Conservation (phyloP, 2,888 invertebrate genomes). For the Eupithecia centaureata region DNA sequence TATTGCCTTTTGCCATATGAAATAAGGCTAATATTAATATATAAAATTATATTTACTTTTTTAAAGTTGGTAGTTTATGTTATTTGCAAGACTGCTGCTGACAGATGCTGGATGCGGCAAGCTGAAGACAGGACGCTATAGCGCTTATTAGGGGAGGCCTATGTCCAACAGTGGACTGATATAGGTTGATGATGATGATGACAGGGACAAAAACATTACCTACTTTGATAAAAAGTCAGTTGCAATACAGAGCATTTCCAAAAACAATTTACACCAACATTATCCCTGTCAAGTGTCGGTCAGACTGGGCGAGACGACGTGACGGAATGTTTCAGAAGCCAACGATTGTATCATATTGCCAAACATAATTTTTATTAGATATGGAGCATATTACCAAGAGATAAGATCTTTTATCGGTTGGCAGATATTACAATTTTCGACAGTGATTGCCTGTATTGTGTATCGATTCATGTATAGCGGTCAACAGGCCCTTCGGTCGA, state of each 20-base stretch:
- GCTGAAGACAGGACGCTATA: too few relatives aligned
- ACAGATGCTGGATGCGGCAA: too few relatives aligned
- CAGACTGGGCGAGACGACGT: slow-evolving; percentile 29
- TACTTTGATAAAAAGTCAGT: not conserved
- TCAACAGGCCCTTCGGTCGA: slow-evolving; percentile 42
- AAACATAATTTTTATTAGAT: slow-evolving; percentile 28
- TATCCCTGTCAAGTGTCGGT: slow-evolving; percentile 25
- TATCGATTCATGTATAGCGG: slow-evolving; percentile 47
- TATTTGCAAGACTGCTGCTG: too few relatives aligned
- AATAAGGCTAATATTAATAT: too few relatives aligned
- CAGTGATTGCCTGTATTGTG: slow-evolving; percentile 62
- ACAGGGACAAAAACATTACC: not conserved
- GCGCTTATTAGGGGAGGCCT: too few relatives aligned
- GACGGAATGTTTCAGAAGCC: slow-evolving; percentile 41
- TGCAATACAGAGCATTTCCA: slow-evolving; percentile 4
- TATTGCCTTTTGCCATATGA: not conserved
- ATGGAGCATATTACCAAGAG: slow-evolving; percentile 9
- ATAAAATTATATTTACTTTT: too few relatives aligned
- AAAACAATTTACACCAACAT: slow-evolving; percentile 16
- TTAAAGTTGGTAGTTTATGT: too few relatives aligned
- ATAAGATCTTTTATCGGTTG: slow-evolving; percentile 23
- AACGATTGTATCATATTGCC: slow-evolving; percentile 35
- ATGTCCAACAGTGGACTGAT: too few relatives aligned
- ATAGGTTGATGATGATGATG: too few relatives aligned
- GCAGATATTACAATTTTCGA: slow-evolving; percentile 38